Evolutionary conservation across 2,797 vertebrate species (phyloP).

Genomic region (Phataginus tetradactyla): DNA sequence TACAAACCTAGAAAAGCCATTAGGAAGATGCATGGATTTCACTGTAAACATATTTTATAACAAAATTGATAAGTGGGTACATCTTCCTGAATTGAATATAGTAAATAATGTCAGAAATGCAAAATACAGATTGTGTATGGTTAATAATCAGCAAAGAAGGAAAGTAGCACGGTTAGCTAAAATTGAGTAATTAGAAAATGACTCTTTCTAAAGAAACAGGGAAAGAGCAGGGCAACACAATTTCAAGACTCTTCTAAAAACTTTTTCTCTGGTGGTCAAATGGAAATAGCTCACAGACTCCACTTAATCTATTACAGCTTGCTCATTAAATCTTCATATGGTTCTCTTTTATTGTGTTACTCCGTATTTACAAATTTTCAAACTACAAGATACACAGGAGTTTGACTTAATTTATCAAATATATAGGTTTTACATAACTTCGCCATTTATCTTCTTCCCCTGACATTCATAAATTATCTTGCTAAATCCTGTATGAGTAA

Average conservation of each 20-base stretch:
- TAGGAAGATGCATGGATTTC: background rate
- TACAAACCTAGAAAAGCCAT: background rate
- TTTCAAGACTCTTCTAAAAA: background rate
- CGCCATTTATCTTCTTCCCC: background rate
- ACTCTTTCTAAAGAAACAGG: background rate
- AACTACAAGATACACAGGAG: background rate
- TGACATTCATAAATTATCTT: background rate
- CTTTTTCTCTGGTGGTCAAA: background rate
- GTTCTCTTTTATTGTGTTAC: background rate
- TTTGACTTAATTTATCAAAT: slow-evolving; percentile 28
- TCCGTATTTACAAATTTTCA: background rate
- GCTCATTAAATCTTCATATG: background rate
- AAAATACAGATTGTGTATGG: background rate
- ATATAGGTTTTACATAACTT: background rate
- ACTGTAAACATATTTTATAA: background rate
- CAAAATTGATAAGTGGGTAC: background rate
- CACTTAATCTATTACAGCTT: background rate
- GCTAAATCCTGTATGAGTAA: background rate
- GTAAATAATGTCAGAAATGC: background rate
- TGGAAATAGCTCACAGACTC: background rate
- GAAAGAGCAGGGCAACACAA: background rate
- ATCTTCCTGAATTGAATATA: background rate
- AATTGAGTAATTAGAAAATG: background rate
- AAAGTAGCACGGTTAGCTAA: background rate
- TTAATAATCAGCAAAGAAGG: background rate